Evolutionary conservation across 2,888 invertebrate species (phyloP).

Genomic region (Coenonympha glycerion): DNA sequence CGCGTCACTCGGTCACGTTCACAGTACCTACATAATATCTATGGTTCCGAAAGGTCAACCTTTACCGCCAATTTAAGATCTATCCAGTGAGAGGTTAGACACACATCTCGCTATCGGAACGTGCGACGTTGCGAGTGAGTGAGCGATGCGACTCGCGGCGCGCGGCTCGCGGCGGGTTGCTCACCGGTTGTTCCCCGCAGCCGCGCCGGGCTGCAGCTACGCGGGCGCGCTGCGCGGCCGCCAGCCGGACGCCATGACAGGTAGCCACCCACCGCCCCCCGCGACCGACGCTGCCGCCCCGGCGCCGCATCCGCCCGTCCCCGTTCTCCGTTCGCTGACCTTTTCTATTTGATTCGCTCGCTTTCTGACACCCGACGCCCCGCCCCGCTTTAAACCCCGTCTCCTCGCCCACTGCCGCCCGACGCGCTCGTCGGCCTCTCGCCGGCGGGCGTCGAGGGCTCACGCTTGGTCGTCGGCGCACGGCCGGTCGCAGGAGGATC

Average conservation of each 20-base stretch:
- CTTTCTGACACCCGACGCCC: background rate
- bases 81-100: no score
- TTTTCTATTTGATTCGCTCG: conserved; percentile 1
- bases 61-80: no score
- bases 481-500: background rate
- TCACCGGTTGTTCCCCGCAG: conserved; percentile 39
- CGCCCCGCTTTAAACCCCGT: background rate
- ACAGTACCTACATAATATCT: no score
- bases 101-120: no score
- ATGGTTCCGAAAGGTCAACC: no score
- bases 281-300: conserved; percentile 12
- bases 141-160: background rate
- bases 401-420: background rate
- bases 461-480: background rate
- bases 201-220: conserved; percentile 79
- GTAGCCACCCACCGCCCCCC: conserved; percentile 72
- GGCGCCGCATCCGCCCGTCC: conserved; percentile 16
- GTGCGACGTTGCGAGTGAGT: no score
- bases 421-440: conserved; percentile 20
- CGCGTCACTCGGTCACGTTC: background rate
- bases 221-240: conserved; percentile 93
- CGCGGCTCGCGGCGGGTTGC: conserved; percentile 17
- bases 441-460: conserved; percentile 19
- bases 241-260: conserved; percentile 88
- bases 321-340: conserved; percentile 15